Evolutionary conservation across 2,888 invertebrate species (phyloP).

Genomic region (Siphonodentalium dalli): DNA sequence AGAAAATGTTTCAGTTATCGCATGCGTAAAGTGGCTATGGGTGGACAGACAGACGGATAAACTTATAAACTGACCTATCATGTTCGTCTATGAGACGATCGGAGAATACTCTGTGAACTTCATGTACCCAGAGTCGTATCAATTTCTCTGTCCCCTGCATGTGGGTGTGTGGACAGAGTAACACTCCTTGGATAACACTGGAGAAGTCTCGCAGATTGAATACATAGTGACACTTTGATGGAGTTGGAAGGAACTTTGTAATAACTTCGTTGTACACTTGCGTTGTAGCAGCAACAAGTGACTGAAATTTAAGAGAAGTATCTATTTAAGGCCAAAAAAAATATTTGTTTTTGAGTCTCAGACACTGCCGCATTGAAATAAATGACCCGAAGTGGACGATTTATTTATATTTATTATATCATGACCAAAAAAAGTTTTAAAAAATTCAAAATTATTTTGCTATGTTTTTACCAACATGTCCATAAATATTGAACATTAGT

Average conservation of each 20-base stretch:
- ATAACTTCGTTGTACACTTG: conserved; percentile 62
- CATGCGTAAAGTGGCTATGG: too few relatives aligned
- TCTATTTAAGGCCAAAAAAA: not conserved
- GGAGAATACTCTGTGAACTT: conserved; percentile 64
- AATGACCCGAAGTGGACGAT: too few relatives aligned
- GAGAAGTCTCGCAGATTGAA: conserved; percentile 65
- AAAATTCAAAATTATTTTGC: too few relatives aligned
- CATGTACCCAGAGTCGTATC: conserved; percentile 62
- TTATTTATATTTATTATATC: too few relatives aligned
- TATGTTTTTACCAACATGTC: too few relatives aligned
- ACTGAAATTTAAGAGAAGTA: conserved; percentile 36
- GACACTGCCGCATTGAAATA: too few relatives aligned
- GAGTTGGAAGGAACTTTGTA: conserved; percentile 60
- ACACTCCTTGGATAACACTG: conserved; percentile 60
- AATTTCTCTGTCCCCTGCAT: conserved; percentile 54
- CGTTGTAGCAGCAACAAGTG: conserved; percentile 59
- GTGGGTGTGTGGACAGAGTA: conserved; percentile 36
- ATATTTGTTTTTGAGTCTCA: too few relatives aligned
- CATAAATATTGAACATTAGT: too few relatives aligned
- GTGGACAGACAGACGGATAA: too few relatives aligned
- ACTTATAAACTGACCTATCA: too few relatives aligned
- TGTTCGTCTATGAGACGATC: conserved; percentile 60
- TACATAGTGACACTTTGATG: conserved; percentile 63
- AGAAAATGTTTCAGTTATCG: too few relatives aligned
- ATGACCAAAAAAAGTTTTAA: too few relatives aligned